These are phyloP conservation scores for Ptychodera flava DNA, from an alignment of 35 echinoderm and acorn worm species.

Conservation along the genomic window DNA sequence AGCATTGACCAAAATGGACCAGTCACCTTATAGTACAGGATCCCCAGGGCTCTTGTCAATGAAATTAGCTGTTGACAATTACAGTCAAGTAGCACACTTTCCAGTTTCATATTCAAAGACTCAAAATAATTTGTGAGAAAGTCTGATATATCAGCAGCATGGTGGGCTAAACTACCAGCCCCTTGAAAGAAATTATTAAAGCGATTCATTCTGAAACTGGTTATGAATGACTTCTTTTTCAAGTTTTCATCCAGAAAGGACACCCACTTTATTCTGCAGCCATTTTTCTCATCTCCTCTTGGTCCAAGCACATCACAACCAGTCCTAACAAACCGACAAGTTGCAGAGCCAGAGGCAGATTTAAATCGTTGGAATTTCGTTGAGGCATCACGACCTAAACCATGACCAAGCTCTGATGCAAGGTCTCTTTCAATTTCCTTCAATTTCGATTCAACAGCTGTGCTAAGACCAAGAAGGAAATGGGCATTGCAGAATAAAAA, in stretches of 20 bases:
- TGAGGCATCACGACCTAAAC: slow-evolving; percentile 14
- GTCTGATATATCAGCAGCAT: slow-evolving; percentile 12
- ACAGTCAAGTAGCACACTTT: too few relatives aligned
- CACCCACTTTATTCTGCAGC: slow-evolving; percentile 20
- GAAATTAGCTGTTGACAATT: too few relatives aligned
- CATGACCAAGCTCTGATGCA: background rate
- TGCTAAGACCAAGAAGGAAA: slow-evolving; percentile 24
- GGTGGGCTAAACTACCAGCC: slow-evolving; percentile 20
- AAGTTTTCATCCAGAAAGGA: slow-evolving; percentile 7
- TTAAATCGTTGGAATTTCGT: slow-evolving; percentile 19
- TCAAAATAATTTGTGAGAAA: too few relatives aligned
- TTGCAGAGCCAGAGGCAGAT: slow-evolving; percentile 4
- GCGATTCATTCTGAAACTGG: slow-evolving; percentile 44
- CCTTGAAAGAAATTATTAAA: slow-evolving; percentile 39
- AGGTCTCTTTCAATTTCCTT: slow-evolving; percentile 12
- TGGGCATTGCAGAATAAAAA: slow-evolving; percentile 43
- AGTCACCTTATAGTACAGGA: too few relatives aligned
- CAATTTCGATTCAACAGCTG: slow-evolving; percentile 7
- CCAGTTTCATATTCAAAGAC: too few relatives aligned
- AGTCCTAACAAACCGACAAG: slow-evolving; percentile 17
- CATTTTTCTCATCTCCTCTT: slow-evolving; percentile 46
- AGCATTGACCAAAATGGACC: too few relatives aligned
- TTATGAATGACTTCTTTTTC: slow-evolving; percentile 2
- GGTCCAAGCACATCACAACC: slow-evolving; percentile 42
- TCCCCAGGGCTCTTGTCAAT: too few relatives aligned